Conservation (phyloP, 2,888 invertebrate genomes). For the Onthophagus sagittarius region DNA sequence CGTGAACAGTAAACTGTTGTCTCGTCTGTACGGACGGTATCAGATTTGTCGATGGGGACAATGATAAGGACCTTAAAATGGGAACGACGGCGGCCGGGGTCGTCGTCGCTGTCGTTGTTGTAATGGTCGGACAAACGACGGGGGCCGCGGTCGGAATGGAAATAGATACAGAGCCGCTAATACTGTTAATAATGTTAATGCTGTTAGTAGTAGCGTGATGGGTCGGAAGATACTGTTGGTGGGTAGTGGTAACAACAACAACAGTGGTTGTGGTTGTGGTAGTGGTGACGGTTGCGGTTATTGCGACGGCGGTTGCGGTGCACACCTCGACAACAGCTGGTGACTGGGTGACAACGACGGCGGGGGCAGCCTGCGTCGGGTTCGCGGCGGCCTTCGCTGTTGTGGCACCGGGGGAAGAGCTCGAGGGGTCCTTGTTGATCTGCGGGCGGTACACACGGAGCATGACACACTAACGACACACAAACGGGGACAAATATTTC, state of each 20-base stretch:
- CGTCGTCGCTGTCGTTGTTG: no score
- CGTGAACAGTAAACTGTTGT: constrained; percentile 49
- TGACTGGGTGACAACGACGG: constrained; percentile 31
- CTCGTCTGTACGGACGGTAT: constrained; percentile 43
- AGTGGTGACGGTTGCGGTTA: constrained; percentile 41
- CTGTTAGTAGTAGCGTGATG: constrained; percentile 27
- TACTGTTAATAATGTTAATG: constrained; percentile 36
- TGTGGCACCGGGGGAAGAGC: constrained; percentile 46
- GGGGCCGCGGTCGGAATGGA: constrained; percentile 23
- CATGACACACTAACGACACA: constrained; percentile 21
- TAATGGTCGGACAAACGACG: constrained; percentile 24
- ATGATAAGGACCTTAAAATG: constrained; percentile 24
- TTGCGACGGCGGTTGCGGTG: constrained; percentile 44
- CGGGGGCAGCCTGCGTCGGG: constrained; percentile 30
- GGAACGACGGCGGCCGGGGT: constrained; percentile 2
- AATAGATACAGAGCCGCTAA: constrained; percentile 28
- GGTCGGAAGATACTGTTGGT: constrained; percentile 16
- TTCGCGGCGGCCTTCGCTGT: constrained; percentile 38
- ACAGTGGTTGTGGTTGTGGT: constrained; percentile 42
- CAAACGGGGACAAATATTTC: constrained; percentile 22
- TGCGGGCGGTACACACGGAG: constrained; percentile 44
- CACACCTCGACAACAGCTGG: constrained; percentile 47
- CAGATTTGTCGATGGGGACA: constrained; percentile 40
- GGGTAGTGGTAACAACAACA: constrained; percentile 41
- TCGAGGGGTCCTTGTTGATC: constrained; percentile 56